phyloP scores from a whole-genome alignment of 2,113 vertebrate species.

The Turnix velox region DNA sequence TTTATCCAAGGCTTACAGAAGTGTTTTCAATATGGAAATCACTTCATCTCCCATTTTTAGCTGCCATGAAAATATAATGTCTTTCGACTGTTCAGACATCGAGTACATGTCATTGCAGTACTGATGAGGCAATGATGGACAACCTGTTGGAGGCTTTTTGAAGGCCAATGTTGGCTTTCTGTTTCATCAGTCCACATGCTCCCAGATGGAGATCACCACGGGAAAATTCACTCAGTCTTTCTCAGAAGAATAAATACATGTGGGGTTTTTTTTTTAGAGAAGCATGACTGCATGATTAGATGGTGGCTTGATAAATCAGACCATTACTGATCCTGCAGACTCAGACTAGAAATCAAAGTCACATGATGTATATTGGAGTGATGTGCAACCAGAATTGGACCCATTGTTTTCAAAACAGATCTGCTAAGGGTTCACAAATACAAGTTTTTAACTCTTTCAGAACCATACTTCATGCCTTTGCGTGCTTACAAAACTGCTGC shows the following conservation, averaged over 20 bases:
- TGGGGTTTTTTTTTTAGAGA: neutral
- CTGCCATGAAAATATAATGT: neutral
- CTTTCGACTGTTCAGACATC: neutral
- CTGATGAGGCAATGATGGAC: neutral
- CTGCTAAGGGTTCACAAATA: neutral
- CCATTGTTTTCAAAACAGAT: neutral
- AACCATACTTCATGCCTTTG: neutral
- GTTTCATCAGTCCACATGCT: neutral
- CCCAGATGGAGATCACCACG: neutral
- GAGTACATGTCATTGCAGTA: neutral
- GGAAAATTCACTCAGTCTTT: neutral
- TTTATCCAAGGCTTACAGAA: neutral
- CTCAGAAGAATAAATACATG: neutral
- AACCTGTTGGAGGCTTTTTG: neutral
- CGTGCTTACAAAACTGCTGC: neutral
- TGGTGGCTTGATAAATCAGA: neutral
- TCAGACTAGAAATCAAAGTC: neutral
- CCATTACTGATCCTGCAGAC: neutral
- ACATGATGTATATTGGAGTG: neutral
- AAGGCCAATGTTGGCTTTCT: neutral
- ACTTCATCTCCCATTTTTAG: neutral
- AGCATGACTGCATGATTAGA: neutral
- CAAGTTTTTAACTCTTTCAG: neutral
- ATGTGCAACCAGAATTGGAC: neutral
- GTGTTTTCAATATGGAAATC: neutral